Percentiles rank a stretch among this genome's conserved stretches.
Evolutionary conservation across 2,797 vertebrate genomes (phyloP).

Genomic region (Scyliorhinus canicula): DNA sequence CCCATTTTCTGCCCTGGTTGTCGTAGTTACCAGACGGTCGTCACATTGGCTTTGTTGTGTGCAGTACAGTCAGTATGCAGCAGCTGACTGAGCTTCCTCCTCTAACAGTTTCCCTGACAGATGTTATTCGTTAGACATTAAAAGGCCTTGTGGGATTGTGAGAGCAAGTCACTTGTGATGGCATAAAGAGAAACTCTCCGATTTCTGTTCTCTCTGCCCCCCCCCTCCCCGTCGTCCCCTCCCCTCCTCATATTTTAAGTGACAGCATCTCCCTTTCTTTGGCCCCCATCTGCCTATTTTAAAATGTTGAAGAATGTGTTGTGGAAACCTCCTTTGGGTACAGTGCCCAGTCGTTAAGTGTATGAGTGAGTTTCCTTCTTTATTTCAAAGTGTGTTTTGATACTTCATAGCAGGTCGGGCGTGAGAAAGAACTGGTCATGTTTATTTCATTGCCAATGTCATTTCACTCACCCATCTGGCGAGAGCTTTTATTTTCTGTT

Average conservation of each 20-base stretch:
- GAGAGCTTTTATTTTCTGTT: neutral
- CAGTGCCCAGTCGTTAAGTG: neutral
- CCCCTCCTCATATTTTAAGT: neutral
- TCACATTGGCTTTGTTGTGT: conserved; percentile 18
- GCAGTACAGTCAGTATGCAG: conserved; percentile 6
- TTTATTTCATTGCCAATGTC: neutral
- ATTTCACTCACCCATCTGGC: neutral
- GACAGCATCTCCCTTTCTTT: conserved; percentile 1
- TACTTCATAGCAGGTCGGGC: neutral
- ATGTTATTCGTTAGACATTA: conserved; percentile 36
- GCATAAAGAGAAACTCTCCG: conserved; percentile 9
- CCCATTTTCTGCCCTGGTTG: conserved; percentile 13
- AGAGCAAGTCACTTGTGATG: neutral
- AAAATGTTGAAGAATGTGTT: neutral
- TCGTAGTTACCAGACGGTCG: conserved; percentile 32
- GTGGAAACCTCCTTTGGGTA: neutral
- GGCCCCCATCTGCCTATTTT: neutral
- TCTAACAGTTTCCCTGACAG: conserved; percentile 16
- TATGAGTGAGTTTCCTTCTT: neutral
- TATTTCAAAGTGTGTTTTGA: neutral
- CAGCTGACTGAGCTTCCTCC: neutral
- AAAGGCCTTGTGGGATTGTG: conserved; percentile 26
- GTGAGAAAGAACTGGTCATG: neutral
- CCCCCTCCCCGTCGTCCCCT: neutral
- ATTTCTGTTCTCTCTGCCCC: neutral